Conservation (phyloP, 2,113 vertebrate genomes). For the Synchiropus splendidus region DNA sequence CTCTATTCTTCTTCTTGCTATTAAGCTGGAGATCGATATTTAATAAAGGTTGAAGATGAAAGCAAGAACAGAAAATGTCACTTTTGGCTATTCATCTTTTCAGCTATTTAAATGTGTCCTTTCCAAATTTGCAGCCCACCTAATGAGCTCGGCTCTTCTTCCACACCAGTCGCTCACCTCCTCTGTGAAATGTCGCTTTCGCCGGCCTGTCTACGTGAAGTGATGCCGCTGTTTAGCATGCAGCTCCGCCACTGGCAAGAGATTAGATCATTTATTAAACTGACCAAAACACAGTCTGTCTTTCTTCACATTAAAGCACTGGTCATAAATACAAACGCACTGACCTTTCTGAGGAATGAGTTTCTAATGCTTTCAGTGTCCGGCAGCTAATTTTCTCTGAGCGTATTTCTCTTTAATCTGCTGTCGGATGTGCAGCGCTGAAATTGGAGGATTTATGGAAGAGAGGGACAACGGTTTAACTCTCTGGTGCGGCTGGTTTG, state of each 20-base stretch:
- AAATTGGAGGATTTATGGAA: slow-evolving; percentile 9
- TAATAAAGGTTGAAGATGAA: slow-evolving; percentile 11
- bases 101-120: slow-evolving; percentile 31
- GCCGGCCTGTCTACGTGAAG: neutral
- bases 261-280: slow-evolving; percentile 34
- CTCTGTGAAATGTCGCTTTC: slow-evolving; percentile 36
- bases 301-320: slow-evolving; percentile 14
- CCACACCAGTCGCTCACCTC: slow-evolving; percentile 12
- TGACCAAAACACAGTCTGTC: slow-evolving; percentile 26
- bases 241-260: slow-evolving; percentile 11
- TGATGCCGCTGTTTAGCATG: slow-evolving; percentile 24
- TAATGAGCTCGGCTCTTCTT: slow-evolving; percentile 1
- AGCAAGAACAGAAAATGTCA: slow-evolving; percentile 17
- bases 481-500: too few species aligned
- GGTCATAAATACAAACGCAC: slow-evolving; percentile 22
- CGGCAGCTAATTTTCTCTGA: slow-evolving; percentile 16
- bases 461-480: neutral
- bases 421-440: slow-evolving; percentile 31
- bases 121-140: slow-evolving; percentile 41
- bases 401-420: slow-evolving; percentile 3
- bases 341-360: slow-evolving; percentile 20
- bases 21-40: slow-evolving; percentile 20
- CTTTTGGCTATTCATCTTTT: slow-evolving; percentile 4
- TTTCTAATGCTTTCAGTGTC: slow-evolving; percentile 20
- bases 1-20: neutral